Percentiles rank a stretch among this genome's conserved stretches.
Conservation (phyloP, 2,113 vertebrate genomes). For the Aptenodytes forsteri region DNA sequence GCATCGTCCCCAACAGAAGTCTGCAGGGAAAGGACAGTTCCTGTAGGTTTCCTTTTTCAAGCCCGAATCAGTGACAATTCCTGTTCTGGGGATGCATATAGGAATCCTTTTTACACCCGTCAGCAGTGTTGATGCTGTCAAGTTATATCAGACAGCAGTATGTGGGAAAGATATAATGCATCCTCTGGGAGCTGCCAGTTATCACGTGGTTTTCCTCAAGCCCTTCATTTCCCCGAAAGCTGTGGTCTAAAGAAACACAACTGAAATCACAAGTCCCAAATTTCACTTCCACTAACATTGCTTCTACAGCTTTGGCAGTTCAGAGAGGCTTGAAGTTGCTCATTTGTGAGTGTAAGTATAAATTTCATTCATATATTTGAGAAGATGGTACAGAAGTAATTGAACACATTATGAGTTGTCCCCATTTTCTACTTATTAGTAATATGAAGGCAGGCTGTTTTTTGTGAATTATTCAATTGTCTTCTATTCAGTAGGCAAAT, state of each 20-base stretch:
- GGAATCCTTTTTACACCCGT: background rate
- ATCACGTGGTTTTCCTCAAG: background rate
- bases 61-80: background rate
- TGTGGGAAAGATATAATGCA: slow-evolving; percentile 8
- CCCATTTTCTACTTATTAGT: background rate
- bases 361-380: background rate
- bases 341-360: background rate
- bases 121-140: slow-evolving; percentile 18
- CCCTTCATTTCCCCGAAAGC: background rate
- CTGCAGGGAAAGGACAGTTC: background rate
- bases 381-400: background rate
- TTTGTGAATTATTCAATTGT: background rate
- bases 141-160: background rate
- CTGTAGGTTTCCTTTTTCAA: background rate
- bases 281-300: background rate
- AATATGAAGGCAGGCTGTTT: background rate
- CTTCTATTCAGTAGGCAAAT: background rate
- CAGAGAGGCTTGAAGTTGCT: background rate
- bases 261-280: background rate
- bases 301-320: background rate
- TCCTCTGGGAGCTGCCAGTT: slow-evolving; percentile 5
- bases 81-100: background rate
- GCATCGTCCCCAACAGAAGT: background rate
- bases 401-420: background rate
- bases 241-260: background rate